phyloP scores from a whole-genome alignment of 2,797 vertebrate genomes.

The Avahi laniger region DNA sequence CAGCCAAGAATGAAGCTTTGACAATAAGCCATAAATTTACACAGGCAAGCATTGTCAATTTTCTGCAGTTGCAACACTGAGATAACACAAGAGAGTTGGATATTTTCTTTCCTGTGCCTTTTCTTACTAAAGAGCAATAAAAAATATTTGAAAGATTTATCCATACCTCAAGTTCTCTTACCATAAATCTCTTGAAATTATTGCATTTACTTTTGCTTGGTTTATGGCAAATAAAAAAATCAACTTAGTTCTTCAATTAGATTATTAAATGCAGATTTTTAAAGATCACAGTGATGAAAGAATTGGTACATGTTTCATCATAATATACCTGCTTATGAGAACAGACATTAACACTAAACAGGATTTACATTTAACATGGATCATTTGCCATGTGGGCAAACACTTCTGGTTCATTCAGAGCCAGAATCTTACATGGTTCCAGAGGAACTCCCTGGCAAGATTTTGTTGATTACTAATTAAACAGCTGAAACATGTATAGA shows the following conservation, averaged over 20 bases:
- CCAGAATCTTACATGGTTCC: not conserved
- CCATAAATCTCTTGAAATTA: constrained; percentile 78
- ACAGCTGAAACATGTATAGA: not conserved
- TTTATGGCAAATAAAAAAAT: constrained; percentile 72
- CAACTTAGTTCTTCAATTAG: constrained; percentile 63
- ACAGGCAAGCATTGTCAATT: constrained; percentile 86
- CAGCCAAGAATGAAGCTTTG: constrained; percentile 89
- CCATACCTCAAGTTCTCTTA: constrained; percentile 63
- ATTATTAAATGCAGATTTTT: constrained; percentile 58
- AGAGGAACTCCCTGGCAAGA: not conserved
- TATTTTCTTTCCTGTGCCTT: constrained; percentile 80
- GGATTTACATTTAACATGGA: constrained; percentile 48
- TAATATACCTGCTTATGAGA: constrained; percentile 52
- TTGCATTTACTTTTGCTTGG: constrained; percentile 72
- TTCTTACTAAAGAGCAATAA: constrained; percentile 73
- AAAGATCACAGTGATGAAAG: constrained; percentile 65
- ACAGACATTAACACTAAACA: constrained; percentile 56
- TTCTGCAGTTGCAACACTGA: constrained; percentile 77
- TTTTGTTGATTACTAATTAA: constrained; percentile 42
- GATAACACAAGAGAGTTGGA: constrained; percentile 76
- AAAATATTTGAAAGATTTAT: constrained; percentile 78
- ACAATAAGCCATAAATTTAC: constrained; percentile 86
- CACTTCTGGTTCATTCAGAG: constrained; percentile 37
- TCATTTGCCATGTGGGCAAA: constrained; percentile 52
- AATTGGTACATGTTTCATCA: not conserved